Percentiles rank a stretch among this genome's conserved stretches.
Evolutionary conservation across 2,888 invertebrate genomes (phyloP).

Genomic region (Cantharis nigra): DNA sequence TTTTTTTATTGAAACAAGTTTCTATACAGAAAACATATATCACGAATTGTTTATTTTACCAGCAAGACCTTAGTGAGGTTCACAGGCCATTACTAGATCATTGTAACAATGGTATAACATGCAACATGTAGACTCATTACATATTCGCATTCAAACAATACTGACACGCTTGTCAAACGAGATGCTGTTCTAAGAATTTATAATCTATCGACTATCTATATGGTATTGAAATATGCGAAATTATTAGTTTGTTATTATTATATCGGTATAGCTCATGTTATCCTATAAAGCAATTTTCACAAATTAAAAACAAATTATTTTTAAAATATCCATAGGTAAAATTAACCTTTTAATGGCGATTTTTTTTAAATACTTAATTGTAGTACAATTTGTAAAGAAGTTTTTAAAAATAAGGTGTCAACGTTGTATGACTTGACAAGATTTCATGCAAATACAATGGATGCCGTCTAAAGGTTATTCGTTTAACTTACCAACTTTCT

Average conservation of each 20-base stretch:
- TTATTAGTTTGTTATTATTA: neutral
- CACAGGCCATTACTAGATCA: constrained; percentile 34
- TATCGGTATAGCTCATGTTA: neutral
- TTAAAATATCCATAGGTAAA: neutral
- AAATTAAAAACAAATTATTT: neutral
- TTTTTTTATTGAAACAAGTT: constrained; percentile 13
- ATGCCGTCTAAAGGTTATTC: neutral
- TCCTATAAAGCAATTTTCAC: neutral
- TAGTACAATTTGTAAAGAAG: neutral
- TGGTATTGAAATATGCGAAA: neutral
- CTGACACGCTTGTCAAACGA: constrained; percentile 33
- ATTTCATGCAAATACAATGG: neutral
- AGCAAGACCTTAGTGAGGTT: constrained; percentile 16
- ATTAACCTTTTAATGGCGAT: neutral
- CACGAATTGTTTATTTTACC: constrained; percentile 29
- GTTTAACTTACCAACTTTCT: neutral
- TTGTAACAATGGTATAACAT: constrained; percentile 35
- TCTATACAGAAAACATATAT: constrained; percentile 26
- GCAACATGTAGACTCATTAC: constrained; percentile 27
- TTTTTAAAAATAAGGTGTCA: neutral
- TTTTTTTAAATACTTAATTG: neutral
- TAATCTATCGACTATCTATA: neutral
- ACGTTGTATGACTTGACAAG: neutral
- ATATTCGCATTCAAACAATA: constrained; percentile 24
- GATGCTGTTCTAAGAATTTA: constrained; percentile 21